phyloP scores from a whole-genome alignment of 92 coral and sea anemone species.

The Paragorgia papillata region DNA sequence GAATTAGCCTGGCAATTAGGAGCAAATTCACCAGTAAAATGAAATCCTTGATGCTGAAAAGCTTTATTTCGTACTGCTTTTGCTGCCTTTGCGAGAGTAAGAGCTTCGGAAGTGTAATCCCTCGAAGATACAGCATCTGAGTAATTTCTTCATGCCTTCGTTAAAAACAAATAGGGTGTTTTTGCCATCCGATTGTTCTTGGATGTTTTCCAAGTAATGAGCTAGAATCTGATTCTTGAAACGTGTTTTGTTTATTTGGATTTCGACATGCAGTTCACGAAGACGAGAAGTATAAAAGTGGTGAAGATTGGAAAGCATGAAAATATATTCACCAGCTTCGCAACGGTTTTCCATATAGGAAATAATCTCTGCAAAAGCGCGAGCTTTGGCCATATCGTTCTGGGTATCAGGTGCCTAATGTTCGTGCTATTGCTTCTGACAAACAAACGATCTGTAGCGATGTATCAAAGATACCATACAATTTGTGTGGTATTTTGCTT shows the following conservation, averaged over 20 bases:
- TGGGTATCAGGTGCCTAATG: constrained; percentile 1
- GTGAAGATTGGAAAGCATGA: constrained; percentile 51
- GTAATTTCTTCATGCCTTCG: constrained; percentile 43
- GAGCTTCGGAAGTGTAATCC: constrained; percentile 53
- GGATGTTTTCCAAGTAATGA: constrained; percentile 39
- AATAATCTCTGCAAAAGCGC: constrained; percentile 56
- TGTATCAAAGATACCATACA: neutral
- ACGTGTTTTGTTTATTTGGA: constrained; percentile 53
- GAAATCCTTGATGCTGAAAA: constrained; percentile 33
- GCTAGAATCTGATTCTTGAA: constrained; percentile 51
- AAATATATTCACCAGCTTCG: constrained; percentile 44
- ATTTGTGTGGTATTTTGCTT: constrained; percentile 38
- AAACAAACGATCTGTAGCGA: neutral
- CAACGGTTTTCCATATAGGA: constrained; percentile 48
- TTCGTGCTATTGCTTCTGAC: constrained; percentile 7
- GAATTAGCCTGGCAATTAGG: constrained; percentile 46
- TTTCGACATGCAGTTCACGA: constrained; percentile 19
- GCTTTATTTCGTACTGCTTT: constrained; percentile 33
- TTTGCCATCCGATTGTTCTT: constrained; percentile 30
- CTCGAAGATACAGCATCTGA: constrained; percentile 38
- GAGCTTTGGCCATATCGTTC: constrained; percentile 36
- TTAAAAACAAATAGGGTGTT: constrained; percentile 50
- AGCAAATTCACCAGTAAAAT: constrained; percentile 44
- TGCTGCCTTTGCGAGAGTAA: constrained; percentile 54
- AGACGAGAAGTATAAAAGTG: constrained; percentile 33